phyloP scores from a whole-genome alignment of 1,140 invertebrate genomes.

The Cotesia vestalis region DNA sequence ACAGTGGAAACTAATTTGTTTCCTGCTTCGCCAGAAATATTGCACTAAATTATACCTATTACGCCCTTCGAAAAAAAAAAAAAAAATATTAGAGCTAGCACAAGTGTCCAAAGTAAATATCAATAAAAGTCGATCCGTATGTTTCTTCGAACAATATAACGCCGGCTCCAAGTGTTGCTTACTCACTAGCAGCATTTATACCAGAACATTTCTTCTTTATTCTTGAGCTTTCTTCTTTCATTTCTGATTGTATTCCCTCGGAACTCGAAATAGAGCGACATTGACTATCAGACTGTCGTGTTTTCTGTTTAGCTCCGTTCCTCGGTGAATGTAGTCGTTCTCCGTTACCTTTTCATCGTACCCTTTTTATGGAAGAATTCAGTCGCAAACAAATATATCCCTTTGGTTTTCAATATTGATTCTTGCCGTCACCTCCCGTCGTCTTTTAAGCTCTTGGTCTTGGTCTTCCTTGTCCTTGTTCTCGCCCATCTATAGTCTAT shows the following conservation, averaged over 20 bases:
- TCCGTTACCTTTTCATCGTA: neutral
- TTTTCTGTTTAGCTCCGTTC: neutral
- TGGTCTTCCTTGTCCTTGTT: neutral
- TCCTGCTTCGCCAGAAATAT: no score
- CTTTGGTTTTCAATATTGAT: constrained; percentile 36
- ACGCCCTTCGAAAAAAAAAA: neutral
- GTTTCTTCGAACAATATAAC: neutral
- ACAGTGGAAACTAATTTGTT: no score
- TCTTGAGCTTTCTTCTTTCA: neutral
- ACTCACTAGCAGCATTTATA: neutral
- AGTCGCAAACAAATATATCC: constrained; percentile 35
- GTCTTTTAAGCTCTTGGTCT: neutral
- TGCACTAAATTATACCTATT: neutral
- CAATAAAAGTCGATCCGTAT: constrained; percentile 12
- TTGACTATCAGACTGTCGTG: neutral
- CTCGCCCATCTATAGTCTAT: neutral
- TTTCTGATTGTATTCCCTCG: neutral
- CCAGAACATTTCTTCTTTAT: neutral
- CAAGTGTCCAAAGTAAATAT: constrained; percentile 10
- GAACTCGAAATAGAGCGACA: no score
- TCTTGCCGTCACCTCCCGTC: constrained; percentile 11
- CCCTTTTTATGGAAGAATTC: constrained; percentile 3
- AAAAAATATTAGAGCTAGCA: neutral
- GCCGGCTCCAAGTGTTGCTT: neutral
- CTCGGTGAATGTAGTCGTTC: constrained; percentile 14